These are phyloP conservation scores for Rhinella marina DNA, from an alignment of 2,797 vertebrate species.

Conservation along the genomic window DNA sequence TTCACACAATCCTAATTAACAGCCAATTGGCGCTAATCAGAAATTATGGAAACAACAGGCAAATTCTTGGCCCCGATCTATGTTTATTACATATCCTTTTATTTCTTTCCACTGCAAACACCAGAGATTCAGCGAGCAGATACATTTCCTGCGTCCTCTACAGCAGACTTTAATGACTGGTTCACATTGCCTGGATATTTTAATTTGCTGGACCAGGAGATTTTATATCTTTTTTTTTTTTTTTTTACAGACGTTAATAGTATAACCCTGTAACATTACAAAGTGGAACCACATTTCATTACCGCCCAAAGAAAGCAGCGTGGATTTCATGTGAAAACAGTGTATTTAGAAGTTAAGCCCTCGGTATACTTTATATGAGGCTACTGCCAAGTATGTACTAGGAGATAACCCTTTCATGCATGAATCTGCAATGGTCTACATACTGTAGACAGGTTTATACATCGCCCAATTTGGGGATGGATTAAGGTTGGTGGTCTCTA, in stretches of 20 bases:
- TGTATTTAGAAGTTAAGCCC: conserved; percentile 32
- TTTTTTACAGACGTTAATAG: conserved; percentile 38
- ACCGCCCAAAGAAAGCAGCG: conserved; percentile 35
- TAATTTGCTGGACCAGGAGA: conserved; percentile 31
- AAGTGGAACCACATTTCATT: conserved; percentile 54
- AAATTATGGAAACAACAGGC: conserved; percentile 38
- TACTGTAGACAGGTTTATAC: neutral
- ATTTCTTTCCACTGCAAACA: conserved; percentile 60
- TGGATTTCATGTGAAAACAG: conserved; percentile 27
- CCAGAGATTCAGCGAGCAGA: conserved; percentile 3
- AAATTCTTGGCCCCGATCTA: conserved; percentile 21
- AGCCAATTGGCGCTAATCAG: conserved; percentile 59
- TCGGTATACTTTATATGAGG: neutral
- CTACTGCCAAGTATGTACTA: neutral
- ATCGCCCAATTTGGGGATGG: neutral
- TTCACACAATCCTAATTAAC: conserved; percentile 52
- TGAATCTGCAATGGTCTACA: neutral
- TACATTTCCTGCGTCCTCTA: conserved; percentile 39
- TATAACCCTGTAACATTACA: conserved; percentile 23
- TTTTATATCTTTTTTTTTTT: conserved; percentile 13
- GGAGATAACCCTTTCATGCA: neutral
- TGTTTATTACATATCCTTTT: conserved; percentile 62
- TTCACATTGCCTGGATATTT: conserved; percentile 40
- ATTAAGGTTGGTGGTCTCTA: too few relatives aligned
- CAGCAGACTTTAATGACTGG: conserved; percentile 52